Percentiles rank a stretch among this genome's conserved stretches.
phyloP scores from a whole-genome alignment of 2,113 vertebrate genomes.

The Pelobates fuscus region DNA sequence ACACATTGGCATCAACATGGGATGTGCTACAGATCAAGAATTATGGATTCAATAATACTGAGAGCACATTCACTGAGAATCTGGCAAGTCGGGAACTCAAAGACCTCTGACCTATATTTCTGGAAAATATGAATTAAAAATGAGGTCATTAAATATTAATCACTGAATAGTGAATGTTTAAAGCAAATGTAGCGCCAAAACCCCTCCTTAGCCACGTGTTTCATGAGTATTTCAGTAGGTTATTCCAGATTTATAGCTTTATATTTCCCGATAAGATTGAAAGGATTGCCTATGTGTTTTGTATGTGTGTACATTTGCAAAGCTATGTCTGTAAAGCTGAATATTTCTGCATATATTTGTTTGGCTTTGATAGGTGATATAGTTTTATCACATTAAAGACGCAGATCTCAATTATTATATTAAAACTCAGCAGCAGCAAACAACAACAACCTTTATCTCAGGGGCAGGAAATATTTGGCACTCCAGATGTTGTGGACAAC shows the following conservation, averaged over 20 bases:
- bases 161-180: neutral
- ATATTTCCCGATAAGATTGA: neutral
- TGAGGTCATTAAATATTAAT: constrained; percentile 26
- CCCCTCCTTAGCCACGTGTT: neutral
- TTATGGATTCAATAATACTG: constrained; percentile 28
- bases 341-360: constrained; percentile 22
- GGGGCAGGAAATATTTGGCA: too few relatives aligned
- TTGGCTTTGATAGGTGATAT: neutral
- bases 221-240: neutral
- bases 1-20: neutral
- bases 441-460: too few relatives aligned
- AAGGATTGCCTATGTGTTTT: neutral
- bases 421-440: too few relatives aligned
- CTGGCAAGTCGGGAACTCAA: neutral
- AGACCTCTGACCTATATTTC: constrained; percentile 34
- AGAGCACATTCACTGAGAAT: neutral
- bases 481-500: too few relatives aligned
- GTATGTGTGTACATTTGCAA: neutral
- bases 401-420: too few relatives aligned
- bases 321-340: neutral
- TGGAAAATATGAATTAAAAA: constrained; percentile 3
- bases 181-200: constrained; percentile 25
- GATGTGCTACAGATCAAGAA: neutral
- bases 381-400: too few relatives aligned
- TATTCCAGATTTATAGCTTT: neutral